Evolutionary conservation across 2,888 invertebrate species (phyloP), one percentile per base, ranked within the genome.

Genomic region (Nomada ruficornis): DNA sequence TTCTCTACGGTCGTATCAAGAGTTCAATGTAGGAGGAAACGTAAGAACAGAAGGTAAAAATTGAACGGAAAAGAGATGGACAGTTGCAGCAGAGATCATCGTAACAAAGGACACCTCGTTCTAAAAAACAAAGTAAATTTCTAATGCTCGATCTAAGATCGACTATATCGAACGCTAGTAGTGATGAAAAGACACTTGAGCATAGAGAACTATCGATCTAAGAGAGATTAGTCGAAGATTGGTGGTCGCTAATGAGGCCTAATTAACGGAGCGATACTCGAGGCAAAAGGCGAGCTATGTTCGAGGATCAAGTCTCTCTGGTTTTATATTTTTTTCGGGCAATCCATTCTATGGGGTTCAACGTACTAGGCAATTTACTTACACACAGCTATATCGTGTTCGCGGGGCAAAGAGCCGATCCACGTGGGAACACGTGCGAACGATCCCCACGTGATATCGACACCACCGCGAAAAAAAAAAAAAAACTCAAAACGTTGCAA

Each of bases 301-400:
- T 86, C 85, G 83, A 83, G 74, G 82, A 82, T 74, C 73, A 18
- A 72, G 63, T 67, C n/a, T 62, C 59, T 76, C 50, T 62, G 75
- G 29, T 63, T 15, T 18, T 63, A 20, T 73, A 20, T 63, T 62
- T 59, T 57, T 77, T 54, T 69, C 67, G 72, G 68, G 57, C 79
- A 76, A 69, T 63, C 70, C 47, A 47, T 55, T 68, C 75, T 75
- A 82, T 13, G 79, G 77, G 77, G 82, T 70, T 71, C 79, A 64
- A 73, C 13, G 74, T 54, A 74, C 59, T 80, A 65, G 74, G 85
- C 85, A 59, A 77, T 75, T 90, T 89, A 90, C 91, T 90, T 91
- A 90, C 89, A 89, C 83, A 86, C 77, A 81, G 85, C 88, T 85
- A 88, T 86, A 88, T 88, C 87, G 87, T 82, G 84, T 86, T 86